These are phyloP conservation scores for Onychomys torridus DNA, from an alignment of 2,797 vertebrate species.

Conservation along the genomic window DNA sequence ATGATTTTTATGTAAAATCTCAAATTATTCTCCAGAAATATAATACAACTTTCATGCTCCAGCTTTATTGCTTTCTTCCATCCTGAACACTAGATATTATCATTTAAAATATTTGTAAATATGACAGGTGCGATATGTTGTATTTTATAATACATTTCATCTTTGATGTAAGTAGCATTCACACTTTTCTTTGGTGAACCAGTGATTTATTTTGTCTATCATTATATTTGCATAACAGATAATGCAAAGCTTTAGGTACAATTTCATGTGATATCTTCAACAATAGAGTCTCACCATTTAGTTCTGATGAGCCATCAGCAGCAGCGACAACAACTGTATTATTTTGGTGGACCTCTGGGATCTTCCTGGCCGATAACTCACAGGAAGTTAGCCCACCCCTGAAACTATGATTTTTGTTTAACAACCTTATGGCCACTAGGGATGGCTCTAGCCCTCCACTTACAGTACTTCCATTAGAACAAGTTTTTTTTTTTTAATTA, in stretches of 20 bases:
- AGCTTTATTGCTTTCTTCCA: conserved; percentile 8
- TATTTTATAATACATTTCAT: conserved; percentile 39
- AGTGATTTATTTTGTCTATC: conserved; percentile 15
- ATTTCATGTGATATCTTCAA: neutral
- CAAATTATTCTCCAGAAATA: conserved; percentile 35
- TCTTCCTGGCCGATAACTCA: neutral
- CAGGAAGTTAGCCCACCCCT: neutral
- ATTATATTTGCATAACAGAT: neutral
- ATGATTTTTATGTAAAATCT: conserved; percentile 17
- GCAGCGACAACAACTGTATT: no score
- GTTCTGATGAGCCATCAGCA: neutral
- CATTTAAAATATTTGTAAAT: conserved; percentile 37
- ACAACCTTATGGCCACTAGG: neutral
- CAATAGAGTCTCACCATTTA: neutral
- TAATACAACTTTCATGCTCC: neutral
- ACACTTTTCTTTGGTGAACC: neutral
- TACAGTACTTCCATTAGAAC: neutral
- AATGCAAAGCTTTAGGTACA: neutral
- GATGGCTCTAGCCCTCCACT: neutral
- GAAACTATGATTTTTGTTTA: neutral
- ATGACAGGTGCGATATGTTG: neutral
- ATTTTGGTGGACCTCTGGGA: no score
- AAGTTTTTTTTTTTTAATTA: neutral
- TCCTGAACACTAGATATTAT: conserved; percentile 16
- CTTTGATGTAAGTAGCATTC: conserved; percentile 7